Percentiles rank a stretch among this genome's conserved stretches.
Conservation (phyloP, 2,113 vertebrate genomes). For the Caretta caretta region DNA sequence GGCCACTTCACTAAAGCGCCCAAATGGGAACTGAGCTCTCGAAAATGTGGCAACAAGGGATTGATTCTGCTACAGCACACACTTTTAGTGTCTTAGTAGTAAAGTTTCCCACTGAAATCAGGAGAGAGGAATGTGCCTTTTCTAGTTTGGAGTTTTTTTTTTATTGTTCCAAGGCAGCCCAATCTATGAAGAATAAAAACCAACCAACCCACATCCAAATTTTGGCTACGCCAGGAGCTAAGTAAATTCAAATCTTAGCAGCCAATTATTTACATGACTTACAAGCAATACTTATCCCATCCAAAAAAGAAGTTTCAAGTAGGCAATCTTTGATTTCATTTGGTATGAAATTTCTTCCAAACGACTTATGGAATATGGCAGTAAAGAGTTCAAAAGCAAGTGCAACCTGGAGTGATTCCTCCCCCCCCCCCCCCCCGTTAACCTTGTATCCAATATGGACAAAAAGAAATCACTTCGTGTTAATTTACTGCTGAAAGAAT, state of each 20-base stretch:
- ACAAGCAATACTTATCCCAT: background rate
- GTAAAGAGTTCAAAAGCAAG: too few species aligned
- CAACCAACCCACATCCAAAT: background rate
- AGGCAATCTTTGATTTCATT: background rate
- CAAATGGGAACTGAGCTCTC: too few species aligned
- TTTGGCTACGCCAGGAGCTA: background rate
- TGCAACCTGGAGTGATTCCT: too few species aligned
- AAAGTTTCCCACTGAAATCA: background rate
- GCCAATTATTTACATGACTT: background rate
- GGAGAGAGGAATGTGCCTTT: background rate
- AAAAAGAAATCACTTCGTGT: too few species aligned
- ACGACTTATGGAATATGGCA: background rate
- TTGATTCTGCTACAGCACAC: too few species aligned
- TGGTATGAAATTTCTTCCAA: background rate
- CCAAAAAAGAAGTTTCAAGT: background rate
- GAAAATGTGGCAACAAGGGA: too few species aligned
- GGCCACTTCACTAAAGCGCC: too few species aligned
- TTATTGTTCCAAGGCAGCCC: too few species aligned
- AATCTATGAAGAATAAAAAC: too few species aligned
- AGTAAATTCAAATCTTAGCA: background rate
- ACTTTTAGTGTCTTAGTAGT: background rate
- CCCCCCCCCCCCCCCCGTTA: too few species aligned
- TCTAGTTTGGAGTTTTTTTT: background rate
- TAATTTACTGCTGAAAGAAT: too few species aligned
- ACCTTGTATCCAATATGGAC: too few species aligned